Evolutionary conservation across 2,888 invertebrate genomes (phyloP).

Genomic region (Thecophora atra): DNA sequence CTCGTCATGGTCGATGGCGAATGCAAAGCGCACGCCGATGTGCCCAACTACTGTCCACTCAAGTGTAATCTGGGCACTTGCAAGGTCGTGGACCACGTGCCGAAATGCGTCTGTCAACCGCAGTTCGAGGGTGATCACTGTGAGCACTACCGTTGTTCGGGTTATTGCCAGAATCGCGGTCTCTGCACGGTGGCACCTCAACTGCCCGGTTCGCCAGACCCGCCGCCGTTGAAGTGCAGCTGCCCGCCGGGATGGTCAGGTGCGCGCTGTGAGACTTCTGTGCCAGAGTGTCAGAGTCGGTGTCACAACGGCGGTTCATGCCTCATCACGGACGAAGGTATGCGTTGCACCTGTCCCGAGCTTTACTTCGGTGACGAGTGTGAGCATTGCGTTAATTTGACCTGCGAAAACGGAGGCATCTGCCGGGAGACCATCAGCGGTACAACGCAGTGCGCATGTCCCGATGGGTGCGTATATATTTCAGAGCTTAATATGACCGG

Average conservation of each 20-base stretch:
- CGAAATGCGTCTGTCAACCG: slow-evolving; percentile 73
- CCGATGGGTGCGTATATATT: slow-evolving; percentile 66
- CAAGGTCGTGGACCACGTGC: slow-evolving; percentile 67
- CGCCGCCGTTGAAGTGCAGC: slow-evolving; percentile 67
- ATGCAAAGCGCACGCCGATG: slow-evolving; percentile 59
- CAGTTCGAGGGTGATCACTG: slow-evolving; percentile 75
- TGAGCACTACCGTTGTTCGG: slow-evolving; percentile 76
- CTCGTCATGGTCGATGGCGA: slow-evolving; percentile 62
- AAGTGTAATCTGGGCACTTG: slow-evolving; percentile 73
- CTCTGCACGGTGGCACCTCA: slow-evolving; percentile 67
- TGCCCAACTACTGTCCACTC: slow-evolving; percentile 67
- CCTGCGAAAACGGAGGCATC: slow-evolving; percentile 72
- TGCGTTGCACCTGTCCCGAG: slow-evolving; percentile 69
- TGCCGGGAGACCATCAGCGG: slow-evolving; percentile 67
- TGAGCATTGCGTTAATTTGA: slow-evolving; percentile 69
- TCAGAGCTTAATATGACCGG: slow-evolving; percentile 45
- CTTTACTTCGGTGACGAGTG: slow-evolving; percentile 70
- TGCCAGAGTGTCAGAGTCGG: slow-evolving; percentile 69
- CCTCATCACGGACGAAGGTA: slow-evolving; percentile 60
- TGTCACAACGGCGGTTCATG: slow-evolving; percentile 74
- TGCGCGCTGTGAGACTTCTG: slow-evolving; percentile 72
- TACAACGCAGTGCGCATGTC: slow-evolving; percentile 69
- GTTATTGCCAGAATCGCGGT: slow-evolving; percentile 74
- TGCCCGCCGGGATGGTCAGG: slow-evolving; percentile 75
- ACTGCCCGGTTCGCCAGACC: slow-evolving; percentile 56